Evolutionary conservation across 1,140 invertebrate species (phyloP).

Genomic region (Aphelenchoides besseyi): DNA sequence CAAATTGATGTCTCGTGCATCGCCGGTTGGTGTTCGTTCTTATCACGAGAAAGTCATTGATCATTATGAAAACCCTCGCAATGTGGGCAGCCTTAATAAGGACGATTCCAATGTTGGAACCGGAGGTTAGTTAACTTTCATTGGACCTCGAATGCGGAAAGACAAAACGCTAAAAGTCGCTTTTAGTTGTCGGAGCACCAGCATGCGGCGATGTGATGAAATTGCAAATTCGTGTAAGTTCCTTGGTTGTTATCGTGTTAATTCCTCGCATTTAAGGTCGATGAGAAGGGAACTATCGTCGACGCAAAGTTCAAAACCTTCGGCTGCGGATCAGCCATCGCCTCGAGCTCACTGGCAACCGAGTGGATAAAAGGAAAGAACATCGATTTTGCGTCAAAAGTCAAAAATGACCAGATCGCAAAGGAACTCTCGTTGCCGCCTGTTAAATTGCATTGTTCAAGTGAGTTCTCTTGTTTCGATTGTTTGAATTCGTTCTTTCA

Average conservation of each 20-base stretch:
- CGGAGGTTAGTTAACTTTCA: constrained; percentile 68
- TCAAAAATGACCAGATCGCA: constrained; percentile 98
- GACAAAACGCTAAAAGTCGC: too few species aligned
- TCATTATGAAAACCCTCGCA: constrained; percentile 98
- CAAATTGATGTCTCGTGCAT: too few species aligned
- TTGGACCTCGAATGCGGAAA: too few species aligned
- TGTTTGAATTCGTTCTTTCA: constrained; percentile 59
- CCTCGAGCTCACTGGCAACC: constrained; percentile 95
- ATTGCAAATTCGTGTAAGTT: constrained; percentile 78
- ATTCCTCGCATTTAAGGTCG: constrained; percentile 68
- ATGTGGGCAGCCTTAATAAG: constrained; percentile 95
- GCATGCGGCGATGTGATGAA: constrained; percentile 99
- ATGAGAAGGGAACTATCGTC: constrained; percentile 91
- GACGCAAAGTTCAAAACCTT: constrained; percentile 99
- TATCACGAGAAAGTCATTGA: constrained; percentile 78
- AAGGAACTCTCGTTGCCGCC: constrained; percentile 94
- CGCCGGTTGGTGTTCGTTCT: too few species aligned
- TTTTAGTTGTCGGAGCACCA: constrained; percentile 68
- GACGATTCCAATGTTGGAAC: constrained; percentile 90
- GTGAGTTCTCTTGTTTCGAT: constrained; percentile 66
- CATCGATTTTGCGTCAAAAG: constrained; percentile 80
- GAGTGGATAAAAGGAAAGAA: constrained; percentile 99
- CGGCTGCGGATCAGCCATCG: constrained; percentile 97
- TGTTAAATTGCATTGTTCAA: constrained; percentile 99
- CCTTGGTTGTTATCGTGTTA: neutral